A percentile compares a stretch with the other conserved stretches of the same genome.
Evolutionary conservation across 1,140 invertebrate genomes (phyloP).

Genomic region (Ostrea edulis): DNA sequence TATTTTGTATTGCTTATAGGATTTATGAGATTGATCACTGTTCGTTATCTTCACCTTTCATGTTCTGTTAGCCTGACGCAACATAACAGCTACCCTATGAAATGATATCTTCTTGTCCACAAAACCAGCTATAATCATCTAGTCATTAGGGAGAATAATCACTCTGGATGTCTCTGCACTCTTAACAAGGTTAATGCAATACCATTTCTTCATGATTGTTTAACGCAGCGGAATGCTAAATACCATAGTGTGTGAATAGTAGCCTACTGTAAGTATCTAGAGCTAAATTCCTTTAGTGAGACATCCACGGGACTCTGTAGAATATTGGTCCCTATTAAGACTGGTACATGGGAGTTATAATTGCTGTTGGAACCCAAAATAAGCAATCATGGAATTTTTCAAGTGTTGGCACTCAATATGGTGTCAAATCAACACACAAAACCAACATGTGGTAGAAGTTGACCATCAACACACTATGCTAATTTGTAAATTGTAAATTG

Average conservation of each 20-base stretch:
- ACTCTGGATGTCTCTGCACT: too few relatives aligned
- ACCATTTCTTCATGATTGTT: conserved; percentile 40
- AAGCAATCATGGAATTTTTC: not conserved
- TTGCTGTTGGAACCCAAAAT: not conserved
- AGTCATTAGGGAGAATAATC: conserved; percentile 35
- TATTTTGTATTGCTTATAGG: too few relatives aligned
- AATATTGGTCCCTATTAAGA: conserved; percentile 46
- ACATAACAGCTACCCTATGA: conserved; percentile 29
- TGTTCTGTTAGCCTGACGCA: conserved; percentile 19
- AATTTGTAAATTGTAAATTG: too few relatives aligned
- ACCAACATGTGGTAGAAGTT: too few relatives aligned
- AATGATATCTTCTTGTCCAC: conserved; percentile 12
- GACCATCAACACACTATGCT: not conserved
- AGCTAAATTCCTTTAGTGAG: conserved; percentile 37
- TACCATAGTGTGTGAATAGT: conserved; percentile 47
- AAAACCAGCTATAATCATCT: conserved; percentile 29
- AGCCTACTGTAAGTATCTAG: conserved; percentile 41
- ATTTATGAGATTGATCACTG: too few relatives aligned
- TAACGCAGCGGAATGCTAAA: conserved; percentile 40
- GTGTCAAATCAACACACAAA: not conserved
- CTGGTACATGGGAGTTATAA: conserved; percentile 40
- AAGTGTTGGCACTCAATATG: not conserved
- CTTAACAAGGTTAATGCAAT: not conserved
- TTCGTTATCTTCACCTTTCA: too few relatives aligned
- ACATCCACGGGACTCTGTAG: conserved; percentile 4